phyloP scores from a whole-genome alignment of 2,888 invertebrate species.

The Ctenicera cuprea region DNA sequence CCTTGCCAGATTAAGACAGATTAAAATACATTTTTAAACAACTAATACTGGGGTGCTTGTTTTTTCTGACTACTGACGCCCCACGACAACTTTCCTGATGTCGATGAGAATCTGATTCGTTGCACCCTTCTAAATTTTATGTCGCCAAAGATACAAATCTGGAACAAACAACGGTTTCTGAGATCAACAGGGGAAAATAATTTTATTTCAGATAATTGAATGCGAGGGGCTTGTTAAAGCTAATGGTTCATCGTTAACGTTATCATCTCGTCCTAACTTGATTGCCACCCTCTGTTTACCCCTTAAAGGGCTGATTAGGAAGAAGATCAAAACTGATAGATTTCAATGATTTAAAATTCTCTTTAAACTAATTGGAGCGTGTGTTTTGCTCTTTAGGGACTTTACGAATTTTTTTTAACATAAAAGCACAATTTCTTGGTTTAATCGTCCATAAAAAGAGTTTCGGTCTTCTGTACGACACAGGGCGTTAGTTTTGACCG shows the following conservation, averaged over 20 bases:
- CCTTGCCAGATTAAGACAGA: constrained; percentile 70
- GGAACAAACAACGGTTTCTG: constrained; percentile 25
- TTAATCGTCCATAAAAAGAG: constrained; percentile 56
- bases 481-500: constrained; percentile 46
- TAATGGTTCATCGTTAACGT: constrained; percentile 63
- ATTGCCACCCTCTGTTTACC: constrained; percentile 55
- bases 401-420: not conserved
- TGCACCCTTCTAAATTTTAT: constrained; percentile 37
- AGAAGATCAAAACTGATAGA: constrained; percentile 45
- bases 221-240: constrained; percentile 40
- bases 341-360: constrained; percentile 44
- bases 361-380: constrained; percentile 42
- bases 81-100: constrained; percentile 16
- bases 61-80: constrained; percentile 39
- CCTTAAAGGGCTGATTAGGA: constrained; percentile 40
- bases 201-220: constrained; percentile 37
- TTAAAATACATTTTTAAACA: constrained; percentile 70
- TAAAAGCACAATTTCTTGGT: constrained; percentile 52
- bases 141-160: constrained; percentile 28
- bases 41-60: constrained; percentile 65
- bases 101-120: constrained; percentile 41
- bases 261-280: constrained; percentile 58
- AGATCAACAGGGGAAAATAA: constrained; percentile 14
- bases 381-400: not conserved
- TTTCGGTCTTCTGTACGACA: constrained; percentile 44